Percentiles rank a stretch among this genome's conserved stretches.
Conservation (phyloP, 2,113 vertebrate genomes). For the Notothenia rossii region DNA sequence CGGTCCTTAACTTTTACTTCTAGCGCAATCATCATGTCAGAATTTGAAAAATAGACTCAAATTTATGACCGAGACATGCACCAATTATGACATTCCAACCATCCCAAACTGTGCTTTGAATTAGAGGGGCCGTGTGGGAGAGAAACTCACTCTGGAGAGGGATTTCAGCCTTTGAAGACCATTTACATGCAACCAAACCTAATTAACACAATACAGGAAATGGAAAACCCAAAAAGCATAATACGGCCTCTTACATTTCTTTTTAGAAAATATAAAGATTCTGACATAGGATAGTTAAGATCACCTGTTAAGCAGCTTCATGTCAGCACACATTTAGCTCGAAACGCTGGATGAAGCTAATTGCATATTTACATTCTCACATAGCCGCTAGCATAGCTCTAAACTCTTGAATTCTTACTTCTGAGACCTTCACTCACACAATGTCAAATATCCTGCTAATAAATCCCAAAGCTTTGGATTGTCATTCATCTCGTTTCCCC, state of each 20-base stretch:
- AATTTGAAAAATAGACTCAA: neutral
- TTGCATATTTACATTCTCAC: neutral
- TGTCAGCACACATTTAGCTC: neutral
- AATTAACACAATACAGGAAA: no score
- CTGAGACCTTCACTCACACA: constrained; percentile 2
- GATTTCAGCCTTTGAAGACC: no score
- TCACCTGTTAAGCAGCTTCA: neutral
- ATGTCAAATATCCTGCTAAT: constrained; percentile 46
- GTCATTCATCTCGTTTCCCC: constrained; percentile 10
- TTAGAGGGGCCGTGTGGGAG: no score
- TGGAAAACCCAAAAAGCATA: no score
- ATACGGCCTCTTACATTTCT: no score
- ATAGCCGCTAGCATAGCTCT: neutral
- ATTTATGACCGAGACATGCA: neutral
- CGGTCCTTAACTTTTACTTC: neutral
- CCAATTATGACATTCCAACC: neutral
- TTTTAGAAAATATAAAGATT: neutral
- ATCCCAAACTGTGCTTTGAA: no score
- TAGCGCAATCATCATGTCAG: neutral
- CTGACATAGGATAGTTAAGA: neutral
- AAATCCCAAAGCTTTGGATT: constrained; percentile 16
- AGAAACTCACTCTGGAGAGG: no score
- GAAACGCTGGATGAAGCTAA: neutral
- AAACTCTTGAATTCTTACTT: neutral
- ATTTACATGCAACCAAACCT: no score